Conservation (phyloP, 2,113 vertebrate genomes). For the Ammodytes dubius region DNA sequence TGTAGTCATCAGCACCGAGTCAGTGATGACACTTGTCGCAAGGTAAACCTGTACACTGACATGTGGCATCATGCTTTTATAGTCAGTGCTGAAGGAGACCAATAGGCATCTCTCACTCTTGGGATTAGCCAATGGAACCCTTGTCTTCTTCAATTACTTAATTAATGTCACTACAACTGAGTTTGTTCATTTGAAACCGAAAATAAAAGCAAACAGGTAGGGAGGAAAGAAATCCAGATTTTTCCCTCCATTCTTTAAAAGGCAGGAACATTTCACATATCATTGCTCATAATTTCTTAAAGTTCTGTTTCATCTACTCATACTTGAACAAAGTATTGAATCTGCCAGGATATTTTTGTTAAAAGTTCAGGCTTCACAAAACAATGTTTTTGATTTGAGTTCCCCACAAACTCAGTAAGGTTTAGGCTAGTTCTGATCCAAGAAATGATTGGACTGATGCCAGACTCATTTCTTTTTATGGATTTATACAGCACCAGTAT, state of each 20-base stretch:
- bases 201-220: slow-evolving; percentile 10
- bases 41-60: slow-evolving; percentile 42
- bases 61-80: slow-evolving; percentile 39
- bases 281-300: background rate
- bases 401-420: background rate
- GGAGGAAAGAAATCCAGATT: slow-evolving; percentile 28
- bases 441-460: slow-evolving; percentile 8
- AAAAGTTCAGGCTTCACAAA: background rate
- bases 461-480: slow-evolving; percentile 30
- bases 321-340: slow-evolving; percentile 4
- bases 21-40: slow-evolving; percentile 44
- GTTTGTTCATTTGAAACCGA: background rate
- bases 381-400: slow-evolving; percentile 2
- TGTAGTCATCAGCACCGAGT: background rate
- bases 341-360: slow-evolving; percentile 15
- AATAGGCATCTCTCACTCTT: slow-evolving; percentile 29
- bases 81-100: background rate
- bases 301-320: background rate
- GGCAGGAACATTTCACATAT: background rate
- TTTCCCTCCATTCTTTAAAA: slow-evolving; percentile 39
- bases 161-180: background rate
- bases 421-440: slow-evolving; percentile 11
- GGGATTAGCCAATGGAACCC: background rate
- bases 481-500: background rate
- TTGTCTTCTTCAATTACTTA: background rate